Percentiles rank a stretch among this genome's conserved stretches.
Conservation (phyloP, 1,140 invertebrate species). For the Dinoponera quadriceps region DNA sequence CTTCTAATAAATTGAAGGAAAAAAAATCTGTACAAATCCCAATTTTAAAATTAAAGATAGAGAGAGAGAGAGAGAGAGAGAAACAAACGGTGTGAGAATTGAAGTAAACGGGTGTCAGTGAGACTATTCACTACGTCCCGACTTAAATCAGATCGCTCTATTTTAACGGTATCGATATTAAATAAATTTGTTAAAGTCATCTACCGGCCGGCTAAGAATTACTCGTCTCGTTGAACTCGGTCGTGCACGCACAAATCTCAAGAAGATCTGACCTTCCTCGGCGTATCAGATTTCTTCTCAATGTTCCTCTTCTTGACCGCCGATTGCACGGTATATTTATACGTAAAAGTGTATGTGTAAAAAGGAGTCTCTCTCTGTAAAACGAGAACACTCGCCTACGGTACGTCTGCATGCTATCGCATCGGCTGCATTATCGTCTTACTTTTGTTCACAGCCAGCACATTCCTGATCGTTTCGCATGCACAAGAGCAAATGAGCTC, state of each 20-base stretch:
- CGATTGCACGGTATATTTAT: conserved; percentile 38
- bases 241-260: conserved; percentile 25
- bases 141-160: background rate
- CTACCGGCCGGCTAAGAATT: background rate
- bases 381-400: conserved; percentile 60
- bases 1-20: background rate
- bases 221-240: conserved; percentile 7
- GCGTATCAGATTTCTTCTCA: conserved; percentile 50
- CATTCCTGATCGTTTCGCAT: conserved; percentile 64
- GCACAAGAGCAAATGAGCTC: conserved; percentile 60
- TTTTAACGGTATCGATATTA: background rate
- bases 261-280: conserved; percentile 21
- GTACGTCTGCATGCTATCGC: conserved; percentile 58
- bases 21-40: background rate
- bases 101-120: background rate
- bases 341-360: conserved; percentile 39
- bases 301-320: conserved; percentile 6
- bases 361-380: conserved; percentile 26
- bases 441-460: conserved; percentile 63
- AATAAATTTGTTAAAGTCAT: background rate
- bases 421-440: conserved; percentile 62
- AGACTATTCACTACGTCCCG: background rate
- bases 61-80: background rate
- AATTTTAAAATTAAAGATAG: too few species aligned
- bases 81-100: background rate